A percentile compares a stretch with the other conserved stretches of the same genome.
Conservation (phyloP, 2,888 invertebrate species). For the Watsonalla cultraria region DNA sequence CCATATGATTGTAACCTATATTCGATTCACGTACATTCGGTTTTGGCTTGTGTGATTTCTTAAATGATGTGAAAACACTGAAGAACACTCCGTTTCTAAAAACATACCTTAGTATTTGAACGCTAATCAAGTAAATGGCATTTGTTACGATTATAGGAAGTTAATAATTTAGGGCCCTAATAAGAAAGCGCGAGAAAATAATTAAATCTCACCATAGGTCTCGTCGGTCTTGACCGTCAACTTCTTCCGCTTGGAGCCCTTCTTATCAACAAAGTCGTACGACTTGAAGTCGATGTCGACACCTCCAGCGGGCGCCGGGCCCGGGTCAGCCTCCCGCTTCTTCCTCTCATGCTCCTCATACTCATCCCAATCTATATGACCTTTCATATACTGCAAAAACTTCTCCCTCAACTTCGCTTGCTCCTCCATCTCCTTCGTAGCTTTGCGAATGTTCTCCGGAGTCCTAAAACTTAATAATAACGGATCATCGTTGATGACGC, state of each 20-base stretch:
- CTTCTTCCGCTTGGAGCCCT: conserved; percentile 66
- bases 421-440: conserved; percentile 48
- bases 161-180: too few relatives aligned
- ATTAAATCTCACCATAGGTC: conserved; percentile 46
- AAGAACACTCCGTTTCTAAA: too few relatives aligned
- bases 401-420: conserved; percentile 52
- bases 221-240: conserved; percentile 54
- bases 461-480: conserved; percentile 40
- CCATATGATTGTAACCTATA: too few relatives aligned
- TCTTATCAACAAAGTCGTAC: conserved; percentile 78
- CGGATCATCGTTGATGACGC: conserved; percentile 55
- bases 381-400: conserved; percentile 61
- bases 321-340: conserved; percentile 60
- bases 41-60: too few relatives aligned
- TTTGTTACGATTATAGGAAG: too few relatives aligned
- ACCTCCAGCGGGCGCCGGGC: conserved; percentile 46
- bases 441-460: conserved; percentile 49
- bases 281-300: conserved; percentile 77
- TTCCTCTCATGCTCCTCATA: conserved; percentile 55
- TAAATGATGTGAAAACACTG: too few relatives aligned
- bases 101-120: too few relatives aligned
- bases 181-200: too few relatives aligned
- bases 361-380: conserved; percentile 47
- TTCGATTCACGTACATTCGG: too few relatives aligned
- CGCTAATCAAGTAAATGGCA: too few relatives aligned